Conservation (phyloP, 1,140 invertebrate genomes). For the Sarcophaga peregrina region DNA sequence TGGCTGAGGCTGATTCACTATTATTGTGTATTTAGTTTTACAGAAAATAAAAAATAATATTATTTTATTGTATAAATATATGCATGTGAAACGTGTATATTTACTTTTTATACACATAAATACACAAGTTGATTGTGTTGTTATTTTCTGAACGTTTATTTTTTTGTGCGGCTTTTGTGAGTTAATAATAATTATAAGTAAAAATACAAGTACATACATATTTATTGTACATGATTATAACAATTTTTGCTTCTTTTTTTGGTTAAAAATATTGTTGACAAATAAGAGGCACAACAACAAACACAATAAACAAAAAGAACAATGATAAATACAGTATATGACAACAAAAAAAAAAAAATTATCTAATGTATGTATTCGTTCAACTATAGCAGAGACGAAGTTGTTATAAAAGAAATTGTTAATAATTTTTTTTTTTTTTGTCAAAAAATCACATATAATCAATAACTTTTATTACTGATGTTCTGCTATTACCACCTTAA, state of each 20-base stretch:
- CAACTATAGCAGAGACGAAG: neutral
- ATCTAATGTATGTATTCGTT: neutral
- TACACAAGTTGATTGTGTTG: neutral
- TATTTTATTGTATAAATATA: slow-evolving; percentile 7
- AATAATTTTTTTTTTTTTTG: too few species aligned
- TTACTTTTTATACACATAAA: neutral
- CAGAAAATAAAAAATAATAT: slow-evolving; percentile 23
- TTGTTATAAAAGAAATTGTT: too few species aligned
- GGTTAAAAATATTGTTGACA: slow-evolving; percentile 3
- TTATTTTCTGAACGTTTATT: too few species aligned
- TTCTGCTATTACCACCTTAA: neutral
- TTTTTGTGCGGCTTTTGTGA: neutral
- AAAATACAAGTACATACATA: slow-evolving; percentile 1
- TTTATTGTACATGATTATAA: slow-evolving; percentile 6
- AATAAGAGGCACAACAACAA: neutral
- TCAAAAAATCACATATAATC: neutral
- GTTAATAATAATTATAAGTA: slow-evolving; percentile 10
- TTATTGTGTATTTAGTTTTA: slow-evolving; percentile 1
- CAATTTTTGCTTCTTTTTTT: neutral
- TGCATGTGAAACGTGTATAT: neutral
- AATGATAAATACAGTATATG: too few species aligned
- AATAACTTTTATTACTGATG: neutral
- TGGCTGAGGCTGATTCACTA: slow-evolving; percentile 17
- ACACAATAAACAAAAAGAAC: too few species aligned
- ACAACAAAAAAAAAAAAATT: neutral